Evolutionary conservation across 2,888 invertebrate species (phyloP), one percentile per base, ranked within the genome.

Genomic region (Ypsolopha scabrella): DNA sequence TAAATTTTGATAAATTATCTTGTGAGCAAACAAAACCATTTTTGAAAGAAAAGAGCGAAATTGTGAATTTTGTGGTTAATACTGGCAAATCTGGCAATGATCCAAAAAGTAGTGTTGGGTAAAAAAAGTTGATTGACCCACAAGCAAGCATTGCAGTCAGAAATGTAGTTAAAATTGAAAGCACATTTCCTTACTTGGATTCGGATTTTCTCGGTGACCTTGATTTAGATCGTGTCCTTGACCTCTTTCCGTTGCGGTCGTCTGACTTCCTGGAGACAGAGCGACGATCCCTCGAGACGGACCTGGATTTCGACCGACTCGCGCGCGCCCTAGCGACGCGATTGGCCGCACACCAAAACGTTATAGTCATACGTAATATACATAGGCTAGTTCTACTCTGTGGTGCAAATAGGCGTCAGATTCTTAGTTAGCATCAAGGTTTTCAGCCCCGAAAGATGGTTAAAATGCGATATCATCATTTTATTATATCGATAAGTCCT

Each of bases 401-500:
- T 24, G 24, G 4, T 24, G 24, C 24, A 4, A 24, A 24, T 24
- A 24, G 24, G 24, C 55, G 57, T 80, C 79, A 80, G 78, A 51
- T 58, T 58, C 60, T 55, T 54, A 57, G 54, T 63, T 81, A 67
- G 67, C 87, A 87, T 83, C 87, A 87, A 76, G 73, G 66, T 72
- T 57, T 70, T 87, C 87, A 87, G 87, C 74, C 87, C 88, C 86
- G 87, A 88, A 87, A 88, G 87, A 88, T 87, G 87, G 86, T 86
- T 64, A 75, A 75, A 70, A 69, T 67, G 61, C 68, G 62, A 75
- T 80, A 70, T 85, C 82, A 83, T 86, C 85, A 86, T 59, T 24
- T 2, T 24, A 24, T 3, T 4, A 24, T 24, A 24, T 24, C n/a
- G n/a, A n/a, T n/a, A n/a, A n/a, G n/a, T n/a, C n/a, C n/a, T n/a